These are phyloP conservation scores for Rachycentron canadum DNA, from an alignment of 2,797 vertebrate species.

Conservation along the genomic window DNA sequence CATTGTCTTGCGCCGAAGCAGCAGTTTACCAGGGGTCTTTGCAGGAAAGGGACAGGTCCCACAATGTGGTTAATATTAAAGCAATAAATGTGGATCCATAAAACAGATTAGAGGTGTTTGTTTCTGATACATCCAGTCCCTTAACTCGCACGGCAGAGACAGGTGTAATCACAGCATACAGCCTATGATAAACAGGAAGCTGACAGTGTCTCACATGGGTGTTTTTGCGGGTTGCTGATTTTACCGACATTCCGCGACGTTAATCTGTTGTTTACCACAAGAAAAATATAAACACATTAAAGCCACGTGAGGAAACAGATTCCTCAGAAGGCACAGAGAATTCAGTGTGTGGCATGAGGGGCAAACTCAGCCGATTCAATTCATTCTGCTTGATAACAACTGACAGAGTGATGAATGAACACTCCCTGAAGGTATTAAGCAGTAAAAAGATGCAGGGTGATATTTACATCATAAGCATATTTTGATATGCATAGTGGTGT, in stretches of 20 bases:
- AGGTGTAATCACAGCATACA: constrained; percentile 8
- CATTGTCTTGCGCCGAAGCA: background rate
- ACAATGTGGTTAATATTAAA: background rate
- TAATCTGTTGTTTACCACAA: constrained; percentile 67
- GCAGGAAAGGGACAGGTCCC: no score
- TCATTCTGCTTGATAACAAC: constrained; percentile 69
- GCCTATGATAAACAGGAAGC: constrained; percentile 23
- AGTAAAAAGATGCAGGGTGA: constrained; percentile 64
- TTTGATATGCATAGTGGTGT: constrained; percentile 63
- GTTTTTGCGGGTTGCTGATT: constrained; percentile 24
- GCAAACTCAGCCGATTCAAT: constrained; percentile 67
- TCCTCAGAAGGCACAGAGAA: constrained; percentile 31
- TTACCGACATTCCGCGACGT: constrained; percentile 29
- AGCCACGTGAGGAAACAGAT: constrained; percentile 39
- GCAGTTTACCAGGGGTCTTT: background rate
- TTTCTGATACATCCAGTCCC: constrained; percentile 6
- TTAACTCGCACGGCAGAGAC: constrained; percentile 11
- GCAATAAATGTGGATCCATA: background rate
- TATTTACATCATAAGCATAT: constrained; percentile 77
- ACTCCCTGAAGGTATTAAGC: constrained; percentile 59
- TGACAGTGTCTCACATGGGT: constrained; percentile 14
- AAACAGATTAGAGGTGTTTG: constrained; percentile 13
- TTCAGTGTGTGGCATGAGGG: constrained; percentile 53
- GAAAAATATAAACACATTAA: constrained; percentile 55
- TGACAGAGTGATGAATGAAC: constrained; percentile 83